Conservation (phyloP, 2,797 vertebrate genomes). For the Halcyon chelicuti region DNA sequence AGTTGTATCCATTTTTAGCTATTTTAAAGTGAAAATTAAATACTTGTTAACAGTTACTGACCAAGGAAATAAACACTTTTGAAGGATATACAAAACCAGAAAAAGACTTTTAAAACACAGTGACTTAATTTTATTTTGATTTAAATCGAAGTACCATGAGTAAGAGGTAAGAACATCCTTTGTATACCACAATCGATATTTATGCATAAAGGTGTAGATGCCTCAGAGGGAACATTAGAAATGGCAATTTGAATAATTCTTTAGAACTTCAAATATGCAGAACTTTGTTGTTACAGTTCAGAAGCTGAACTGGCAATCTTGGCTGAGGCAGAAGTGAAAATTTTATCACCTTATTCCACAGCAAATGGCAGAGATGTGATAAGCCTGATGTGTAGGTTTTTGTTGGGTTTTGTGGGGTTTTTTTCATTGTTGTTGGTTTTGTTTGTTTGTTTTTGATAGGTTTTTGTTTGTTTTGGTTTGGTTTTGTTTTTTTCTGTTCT, state of each 20-base stretch:
- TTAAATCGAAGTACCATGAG: not conserved
- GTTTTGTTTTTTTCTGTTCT: not conserved
- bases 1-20: not conserved
- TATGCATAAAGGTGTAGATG: not conserved
- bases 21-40: not conserved
- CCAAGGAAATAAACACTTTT: not conserved
- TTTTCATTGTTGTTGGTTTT: not conserved
- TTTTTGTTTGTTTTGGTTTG: not conserved
- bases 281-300: not conserved
- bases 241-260: not conserved
- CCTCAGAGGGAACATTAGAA: not conserved
- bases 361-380: slow-evolving; percentile 12
- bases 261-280: slow-evolving; percentile 10
- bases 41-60: not conserved
- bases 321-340: not conserved
- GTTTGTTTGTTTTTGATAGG: not conserved
- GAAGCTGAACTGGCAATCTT: not conserved
- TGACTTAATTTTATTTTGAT: not conserved
- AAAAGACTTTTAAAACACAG: not conserved
- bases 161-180: not conserved
- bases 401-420: not conserved
- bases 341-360: slow-evolving; percentile 13
- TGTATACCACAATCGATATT: not conserved
- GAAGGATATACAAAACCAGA: not conserved
- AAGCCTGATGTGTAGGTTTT: not conserved